Base-by-base conservation (phyloP, 2,797 vertebrate species). In the Trachurus trachurus region DNA sequence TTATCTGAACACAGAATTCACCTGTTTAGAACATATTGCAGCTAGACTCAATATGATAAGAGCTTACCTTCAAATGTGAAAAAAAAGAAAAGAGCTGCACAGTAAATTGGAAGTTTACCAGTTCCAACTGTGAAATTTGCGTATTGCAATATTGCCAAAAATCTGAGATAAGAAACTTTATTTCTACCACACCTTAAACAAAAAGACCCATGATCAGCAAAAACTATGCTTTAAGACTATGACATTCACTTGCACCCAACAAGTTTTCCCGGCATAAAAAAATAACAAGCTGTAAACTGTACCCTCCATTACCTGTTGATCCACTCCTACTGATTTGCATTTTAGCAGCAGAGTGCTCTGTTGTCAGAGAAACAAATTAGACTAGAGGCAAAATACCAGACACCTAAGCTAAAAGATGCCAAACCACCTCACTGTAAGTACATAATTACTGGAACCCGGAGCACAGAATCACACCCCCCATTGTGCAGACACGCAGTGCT, bases 291-390 rank as follows among this genome's bases (percentile, higher is more conserved):
- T 19, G 7, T 45, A 29, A 76, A 37, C 47, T 37, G 40, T 16
- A 45, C 58, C 29, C 39, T 49, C 3, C 11, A 6, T 7, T 54
- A 26, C 22, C 60, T 58, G 65, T 22, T 11, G 1, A 13, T 57
- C 44, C 26, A 72, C 66, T 40, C 67, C n/a, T 9, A 5, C 68
- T 80, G 15, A 82, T 88, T 89, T 87, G 82, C 85, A 89, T 84
- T 67, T 86, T 80, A 83, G 69, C 42, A 66, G 62, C 11, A 10
- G 17, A 21, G 29, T 58, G 31, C 31, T 34, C 31, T 34, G 37
- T n/a, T n/a, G 19, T 61, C 50, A 69, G 21, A 53, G 5, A 62
- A 49, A 8, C 3, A 52, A 66, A 58, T 63, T 40, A 65, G 2
- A 40, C 47, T 8, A 2, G 40, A 73, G 49, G 40, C 52, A 50